Percentiles rank a stretch among this genome's conserved stretches.
Evolutionary conservation across 2,113 vertebrate species (phyloP).

Genomic region (Poeciliopsis occidentalis): DNA sequence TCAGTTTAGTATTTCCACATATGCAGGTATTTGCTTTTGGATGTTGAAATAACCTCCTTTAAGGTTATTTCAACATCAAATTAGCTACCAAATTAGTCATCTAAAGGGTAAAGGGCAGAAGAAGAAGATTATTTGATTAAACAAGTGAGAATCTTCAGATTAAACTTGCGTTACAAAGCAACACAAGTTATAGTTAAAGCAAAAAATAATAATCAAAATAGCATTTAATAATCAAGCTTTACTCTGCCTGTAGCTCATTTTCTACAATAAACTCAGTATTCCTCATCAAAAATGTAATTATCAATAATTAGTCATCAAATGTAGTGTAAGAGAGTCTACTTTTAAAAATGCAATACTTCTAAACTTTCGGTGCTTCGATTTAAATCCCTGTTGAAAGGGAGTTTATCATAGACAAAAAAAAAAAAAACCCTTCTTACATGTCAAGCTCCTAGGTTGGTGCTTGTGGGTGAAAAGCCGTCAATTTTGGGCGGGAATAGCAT

Average conservation of each 20-base stretch:
- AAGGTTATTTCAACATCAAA: too few relatives aligned
- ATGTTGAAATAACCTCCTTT: slow-evolving; percentile 44
- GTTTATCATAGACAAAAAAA: background rate
- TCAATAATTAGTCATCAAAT: background rate
- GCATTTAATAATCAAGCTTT: background rate
- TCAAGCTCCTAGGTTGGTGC: slow-evolving; percentile 4
- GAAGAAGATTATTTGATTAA: slow-evolving; percentile 21
- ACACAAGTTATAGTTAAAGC: background rate
- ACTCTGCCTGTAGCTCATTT: background rate
- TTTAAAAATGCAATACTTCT: background rate
- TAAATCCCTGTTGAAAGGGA: background rate
- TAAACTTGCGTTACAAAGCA: background rate
- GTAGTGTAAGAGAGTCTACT: background rate
- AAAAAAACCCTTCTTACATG: slow-evolving; percentile 33
- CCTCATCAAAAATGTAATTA: background rate
- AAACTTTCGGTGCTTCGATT: background rate
- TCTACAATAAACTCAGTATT: background rate
- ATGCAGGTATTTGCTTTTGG: slow-evolving; percentile 38
- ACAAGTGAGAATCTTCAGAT: background rate
- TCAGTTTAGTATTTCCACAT: slow-evolving; percentile 33
- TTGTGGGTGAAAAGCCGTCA: slow-evolving; percentile 51
- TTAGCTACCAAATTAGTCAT: slow-evolving; percentile 57
- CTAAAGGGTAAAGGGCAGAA: slow-evolving; percentile 20
- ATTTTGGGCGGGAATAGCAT: slow-evolving; percentile 73
- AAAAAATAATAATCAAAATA: too few relatives aligned